A percentile compares a stretch with the other conserved stretches of the same genome.
These are phyloP conservation scores for Macquaria australasica DNA, from an alignment of 2,113 vertebrate species.

Conservation along the genomic window DNA sequence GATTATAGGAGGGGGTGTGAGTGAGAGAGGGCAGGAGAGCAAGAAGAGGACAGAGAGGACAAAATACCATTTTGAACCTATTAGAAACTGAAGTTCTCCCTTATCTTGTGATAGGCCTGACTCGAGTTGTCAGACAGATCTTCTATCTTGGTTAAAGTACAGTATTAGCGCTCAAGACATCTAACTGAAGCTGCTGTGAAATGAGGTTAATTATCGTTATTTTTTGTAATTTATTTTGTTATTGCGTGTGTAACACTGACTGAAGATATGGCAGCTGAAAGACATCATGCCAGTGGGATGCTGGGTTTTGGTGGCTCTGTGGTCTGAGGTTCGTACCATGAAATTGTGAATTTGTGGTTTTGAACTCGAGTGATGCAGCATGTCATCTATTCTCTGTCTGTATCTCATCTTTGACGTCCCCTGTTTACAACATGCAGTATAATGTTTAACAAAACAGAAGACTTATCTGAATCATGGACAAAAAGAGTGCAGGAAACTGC, in stretches of 20 bases:
- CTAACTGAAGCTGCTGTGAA: neutral
- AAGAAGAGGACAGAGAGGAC: slow-evolving; percentile 24
- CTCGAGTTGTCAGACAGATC: neutral
- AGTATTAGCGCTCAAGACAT: neutral
- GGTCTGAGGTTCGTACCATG: slow-evolving; percentile 19
- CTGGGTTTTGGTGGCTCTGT: slow-evolving; percentile 8
- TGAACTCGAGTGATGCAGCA: neutral
- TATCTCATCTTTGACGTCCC: neutral
- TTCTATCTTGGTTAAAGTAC: neutral
- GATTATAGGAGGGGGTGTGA: slow-evolving; percentile 25
- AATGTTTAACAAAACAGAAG: neutral
- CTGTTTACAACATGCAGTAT: neutral
- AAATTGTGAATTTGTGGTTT: slow-evolving; percentile 46
- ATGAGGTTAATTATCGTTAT: neutral
- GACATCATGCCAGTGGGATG: neutral
- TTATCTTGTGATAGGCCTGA: neutral
- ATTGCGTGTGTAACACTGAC: neutral
- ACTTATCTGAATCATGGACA: neutral
- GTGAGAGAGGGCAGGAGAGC: slow-evolving; percentile 22
- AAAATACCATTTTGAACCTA: slow-evolving; percentile 6
- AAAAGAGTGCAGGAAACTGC: neutral
- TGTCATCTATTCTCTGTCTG: slow-evolving; percentile 7
- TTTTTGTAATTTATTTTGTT: neutral
- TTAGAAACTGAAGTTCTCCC: neutral
- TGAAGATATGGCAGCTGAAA: slow-evolving; percentile 14